phyloP scores from a whole-genome alignment of 2,888 invertebrate genomes.

The Unio delphinus region DNA sequence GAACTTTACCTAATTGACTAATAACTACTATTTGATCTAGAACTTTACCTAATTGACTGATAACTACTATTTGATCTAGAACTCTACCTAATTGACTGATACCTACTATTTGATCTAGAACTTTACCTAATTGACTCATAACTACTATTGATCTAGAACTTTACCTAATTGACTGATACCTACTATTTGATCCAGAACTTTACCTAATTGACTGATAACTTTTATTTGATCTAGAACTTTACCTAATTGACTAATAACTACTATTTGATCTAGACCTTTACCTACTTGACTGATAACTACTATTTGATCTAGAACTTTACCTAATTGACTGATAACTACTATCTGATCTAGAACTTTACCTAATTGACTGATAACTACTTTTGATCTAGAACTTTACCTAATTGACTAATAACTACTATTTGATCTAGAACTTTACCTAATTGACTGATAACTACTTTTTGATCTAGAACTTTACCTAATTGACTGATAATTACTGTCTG shows the following conservation, averaged over 20 bases:
- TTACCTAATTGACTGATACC: conserved; percentile 25
- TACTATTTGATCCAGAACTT: neutral
- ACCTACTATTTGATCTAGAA: no score
- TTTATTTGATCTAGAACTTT: neutral
- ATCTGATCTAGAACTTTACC: no score
- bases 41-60: no score
- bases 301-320: no score
- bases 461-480: conserved; percentile 25
- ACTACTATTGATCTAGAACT: neutral
- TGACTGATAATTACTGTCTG: conserved; percentile 9
- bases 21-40: neutral
- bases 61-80: no score
- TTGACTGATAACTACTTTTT: no score
- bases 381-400: conserved; percentile 25
- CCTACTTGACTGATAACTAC: conserved; percentile 28
- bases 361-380: no score
- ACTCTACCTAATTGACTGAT: neutral
- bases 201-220: conserved; percentile 36
- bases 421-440: neutral
- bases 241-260: no score
- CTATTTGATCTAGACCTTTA: conserved; percentile 4
- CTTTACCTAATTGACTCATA: conserved; percentile 37
- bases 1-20: conserved; percentile 33
- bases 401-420: conserved; percentile 11
- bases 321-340: no score